Conservation (phyloP, 2,797 vertebrate genomes). For the Melanotaenia maccullochi region DNA sequence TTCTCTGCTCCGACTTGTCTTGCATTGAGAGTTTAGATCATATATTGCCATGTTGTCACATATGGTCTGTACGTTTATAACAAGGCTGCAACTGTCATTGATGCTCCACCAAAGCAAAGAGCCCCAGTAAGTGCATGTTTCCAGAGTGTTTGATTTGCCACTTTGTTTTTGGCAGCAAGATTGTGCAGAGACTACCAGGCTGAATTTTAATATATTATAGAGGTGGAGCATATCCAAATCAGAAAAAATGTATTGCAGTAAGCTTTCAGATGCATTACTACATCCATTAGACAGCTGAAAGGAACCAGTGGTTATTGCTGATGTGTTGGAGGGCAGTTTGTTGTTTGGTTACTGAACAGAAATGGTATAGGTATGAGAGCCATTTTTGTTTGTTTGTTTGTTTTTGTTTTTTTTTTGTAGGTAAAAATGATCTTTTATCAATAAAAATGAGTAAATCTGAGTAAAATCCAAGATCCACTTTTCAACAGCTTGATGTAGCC, state of each 20-base stretch:
- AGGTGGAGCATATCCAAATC: background rate
- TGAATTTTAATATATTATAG: background rate
- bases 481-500: background rate
- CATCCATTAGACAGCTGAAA: background rate
- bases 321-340: background rate
- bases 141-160: background rate
- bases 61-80: constrained; percentile 4
- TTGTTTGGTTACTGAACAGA: background rate
- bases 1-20: constrained; percentile 71
- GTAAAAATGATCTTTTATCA: background rate
- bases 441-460: background rate
- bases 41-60: constrained; percentile 57
- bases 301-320: background rate
- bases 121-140: background rate
- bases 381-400: background rate
- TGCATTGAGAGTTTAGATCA: constrained; percentile 29
- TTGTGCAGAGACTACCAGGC: background rate
- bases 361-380: background rate
- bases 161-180: background rate
- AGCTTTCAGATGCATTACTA: background rate
- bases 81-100: constrained; percentile 11
- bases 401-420: background rate
- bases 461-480: background rate
- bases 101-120: background rate
- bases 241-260: background rate